phyloP scores from a whole-genome alignment of 1,140 invertebrate species.

The Battus philenor region DNA sequence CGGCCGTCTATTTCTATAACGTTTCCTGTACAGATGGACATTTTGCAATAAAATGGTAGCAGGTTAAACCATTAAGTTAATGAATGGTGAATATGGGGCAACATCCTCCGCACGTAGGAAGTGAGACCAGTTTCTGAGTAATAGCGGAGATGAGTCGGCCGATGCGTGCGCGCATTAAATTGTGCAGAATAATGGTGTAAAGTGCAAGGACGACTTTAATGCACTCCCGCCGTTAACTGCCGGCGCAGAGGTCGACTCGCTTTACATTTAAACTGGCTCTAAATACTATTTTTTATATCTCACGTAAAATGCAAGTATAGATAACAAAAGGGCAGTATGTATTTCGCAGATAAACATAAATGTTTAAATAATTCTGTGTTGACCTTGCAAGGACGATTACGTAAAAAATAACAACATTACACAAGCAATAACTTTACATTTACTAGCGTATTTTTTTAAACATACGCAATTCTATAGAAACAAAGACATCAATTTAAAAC shows the following conservation, averaged over 20 bases:
- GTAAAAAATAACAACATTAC: too few species aligned
- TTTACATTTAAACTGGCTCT: slow-evolving; percentile 17
- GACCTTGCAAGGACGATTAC: too few species aligned
- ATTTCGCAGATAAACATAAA: too few species aligned
- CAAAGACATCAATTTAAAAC: slow-evolving; percentile 8
- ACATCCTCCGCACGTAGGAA: slow-evolving; percentile 65
- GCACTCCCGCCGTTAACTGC: slow-evolving; percentile 33
- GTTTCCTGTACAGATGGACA: slow-evolving; percentile 32
- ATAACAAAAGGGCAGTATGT: too few species aligned
- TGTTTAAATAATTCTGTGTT: too few species aligned
- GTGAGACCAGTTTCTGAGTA: slow-evolving; percentile 58
- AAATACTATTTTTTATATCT: slow-evolving; percentile 14
- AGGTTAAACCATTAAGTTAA: slow-evolving; percentile 52
- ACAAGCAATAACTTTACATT: too few species aligned
- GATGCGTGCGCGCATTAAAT: slow-evolving; percentile 27
- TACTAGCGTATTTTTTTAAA: too few species aligned
- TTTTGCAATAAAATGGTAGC: slow-evolving; percentile 54
- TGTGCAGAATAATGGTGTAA: slow-evolving; percentile 31
- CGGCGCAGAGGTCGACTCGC: slow-evolving; percentile 33
- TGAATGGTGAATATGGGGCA: slow-evolving; percentile 62
- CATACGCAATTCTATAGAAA: not conserved
- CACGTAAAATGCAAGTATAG: not conserved
- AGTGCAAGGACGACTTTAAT: slow-evolving; percentile 56
- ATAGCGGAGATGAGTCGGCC: slow-evolving; percentile 51
- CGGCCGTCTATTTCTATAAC: slow-evolving; percentile 1